A percentile compares a stretch with the other conserved stretches of the same genome.
phyloP scores from a whole-genome alignment of 2,888 invertebrate species.

The Leptinotarsa juncta region DNA sequence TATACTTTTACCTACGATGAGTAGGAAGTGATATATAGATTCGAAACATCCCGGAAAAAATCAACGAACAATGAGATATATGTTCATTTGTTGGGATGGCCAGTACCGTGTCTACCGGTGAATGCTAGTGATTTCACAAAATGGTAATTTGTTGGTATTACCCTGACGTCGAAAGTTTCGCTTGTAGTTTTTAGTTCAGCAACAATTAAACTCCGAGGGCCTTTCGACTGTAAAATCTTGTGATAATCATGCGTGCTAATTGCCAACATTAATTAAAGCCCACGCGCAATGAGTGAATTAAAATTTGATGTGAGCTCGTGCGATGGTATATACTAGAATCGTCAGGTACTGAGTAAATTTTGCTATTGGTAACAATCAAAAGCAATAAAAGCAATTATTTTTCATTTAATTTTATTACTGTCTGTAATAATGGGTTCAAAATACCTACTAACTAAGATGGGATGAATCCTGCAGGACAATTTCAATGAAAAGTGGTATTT shows the following conservation, averaged over 20 bases:
- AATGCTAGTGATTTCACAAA: neutral
- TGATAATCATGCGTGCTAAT: constrained; percentile 8
- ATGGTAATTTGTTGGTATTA: constrained; percentile 10
- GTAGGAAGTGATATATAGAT: too few species aligned
- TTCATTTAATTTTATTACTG: neutral
- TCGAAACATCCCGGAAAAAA: too few species aligned
- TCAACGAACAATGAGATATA: neutral
- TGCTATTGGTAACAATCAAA: neutral
- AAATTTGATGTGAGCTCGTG: neutral
- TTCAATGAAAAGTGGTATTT: too few species aligned
- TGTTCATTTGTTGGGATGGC: neutral
- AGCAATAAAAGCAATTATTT: too few species aligned
- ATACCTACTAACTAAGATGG: too few species aligned
- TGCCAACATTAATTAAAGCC: constrained; percentile 11
- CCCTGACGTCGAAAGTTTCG: constrained; percentile 2
- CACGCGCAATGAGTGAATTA: neutral
- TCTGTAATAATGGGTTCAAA: too few species aligned
- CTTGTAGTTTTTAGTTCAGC: neutral
- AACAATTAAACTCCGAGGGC: constrained; percentile 14
- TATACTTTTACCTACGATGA: too few species aligned
- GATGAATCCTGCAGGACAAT: too few species aligned
- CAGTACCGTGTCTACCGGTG: neutral
- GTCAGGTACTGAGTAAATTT: neutral
- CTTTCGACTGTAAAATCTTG: constrained; percentile 5
- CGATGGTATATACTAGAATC: neutral